Conservation (phyloP, 2,113 vertebrate species). For the Ictalurus punctatus region DNA sequence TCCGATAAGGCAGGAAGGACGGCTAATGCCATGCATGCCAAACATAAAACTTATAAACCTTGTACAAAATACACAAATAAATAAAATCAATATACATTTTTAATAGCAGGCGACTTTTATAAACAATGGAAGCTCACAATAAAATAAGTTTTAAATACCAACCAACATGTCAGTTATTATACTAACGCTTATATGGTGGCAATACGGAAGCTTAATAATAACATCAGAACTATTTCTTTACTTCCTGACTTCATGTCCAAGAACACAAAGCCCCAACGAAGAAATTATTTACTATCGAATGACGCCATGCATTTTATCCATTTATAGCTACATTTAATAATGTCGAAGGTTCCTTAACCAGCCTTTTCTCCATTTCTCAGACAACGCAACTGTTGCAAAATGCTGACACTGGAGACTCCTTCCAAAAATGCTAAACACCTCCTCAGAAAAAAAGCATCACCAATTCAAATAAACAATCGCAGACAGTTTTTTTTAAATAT, state of each 20-base stretch:
- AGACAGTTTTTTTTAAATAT: background rate
- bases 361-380: background rate
- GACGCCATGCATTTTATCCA: no score
- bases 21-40: background rate
- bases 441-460: background rate
- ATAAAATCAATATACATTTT: background rate
- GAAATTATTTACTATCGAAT: no score
- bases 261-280: background rate
- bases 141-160: background rate
- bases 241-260: background rate
- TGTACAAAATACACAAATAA: background rate
- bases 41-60: background rate
- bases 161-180: background rate
- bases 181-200: background rate
- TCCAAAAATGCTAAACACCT: background rate
- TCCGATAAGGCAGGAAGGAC: background rate
- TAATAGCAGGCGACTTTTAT: background rate
- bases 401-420: background rate
- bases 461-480: background rate
- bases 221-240: background rate
- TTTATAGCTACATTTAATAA: no score
- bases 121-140: background rate
- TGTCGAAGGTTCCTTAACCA: background rate
- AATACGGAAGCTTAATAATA: background rate
- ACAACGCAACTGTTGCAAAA: background rate